phyloP scores from a whole-genome alignment of 1,140 invertebrate species.

The Drosophila nigromelanica region DNA sequence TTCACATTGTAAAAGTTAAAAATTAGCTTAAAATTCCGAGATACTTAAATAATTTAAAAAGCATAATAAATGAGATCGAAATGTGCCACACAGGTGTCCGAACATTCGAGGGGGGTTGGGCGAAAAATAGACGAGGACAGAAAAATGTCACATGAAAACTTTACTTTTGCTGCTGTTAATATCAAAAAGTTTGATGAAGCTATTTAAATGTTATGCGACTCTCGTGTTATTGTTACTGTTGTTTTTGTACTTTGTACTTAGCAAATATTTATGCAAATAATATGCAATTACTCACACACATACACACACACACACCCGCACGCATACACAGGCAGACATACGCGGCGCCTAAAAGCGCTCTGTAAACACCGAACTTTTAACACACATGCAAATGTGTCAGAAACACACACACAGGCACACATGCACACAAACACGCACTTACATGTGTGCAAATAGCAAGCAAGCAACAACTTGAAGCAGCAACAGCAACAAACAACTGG shows the following conservation, averaged over 20 bases:
- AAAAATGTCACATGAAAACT: slow-evolving; percentile 36
- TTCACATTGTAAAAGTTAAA: neutral
- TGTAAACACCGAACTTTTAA: slow-evolving; percentile 66
- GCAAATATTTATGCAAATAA: slow-evolving; percentile 80
- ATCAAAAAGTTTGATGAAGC: slow-evolving; percentile 54
- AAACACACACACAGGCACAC: slow-evolving; percentile 14
- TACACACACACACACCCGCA: slow-evolving; percentile 47
- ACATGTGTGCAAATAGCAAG: neutral
- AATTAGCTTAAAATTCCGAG: neutral
- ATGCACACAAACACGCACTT: neutral
- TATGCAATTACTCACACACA: slow-evolving; percentile 70
- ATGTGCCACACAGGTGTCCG: slow-evolving; percentile 16
- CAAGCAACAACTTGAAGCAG: slow-evolving; percentile 37
- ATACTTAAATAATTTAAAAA: neutral
- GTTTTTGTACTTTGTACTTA: slow-evolving; percentile 52
- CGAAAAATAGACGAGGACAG: neutral
- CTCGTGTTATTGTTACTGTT: slow-evolving; percentile 21
- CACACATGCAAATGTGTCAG: slow-evolving; percentile 66
- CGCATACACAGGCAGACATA: slow-evolving; percentile 3
- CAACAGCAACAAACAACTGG: slow-evolving; percentile 38
- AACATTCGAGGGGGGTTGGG: neutral
- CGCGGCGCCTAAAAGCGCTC: slow-evolving; percentile 65
- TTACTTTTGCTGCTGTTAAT: slow-evolving; percentile 35
- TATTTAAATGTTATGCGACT: slow-evolving; percentile 43
- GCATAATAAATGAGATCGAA: slow-evolving; percentile 17